Conservation (phyloP, 2,113 vertebrate species). For the Lepidothrix coronata region DNA sequence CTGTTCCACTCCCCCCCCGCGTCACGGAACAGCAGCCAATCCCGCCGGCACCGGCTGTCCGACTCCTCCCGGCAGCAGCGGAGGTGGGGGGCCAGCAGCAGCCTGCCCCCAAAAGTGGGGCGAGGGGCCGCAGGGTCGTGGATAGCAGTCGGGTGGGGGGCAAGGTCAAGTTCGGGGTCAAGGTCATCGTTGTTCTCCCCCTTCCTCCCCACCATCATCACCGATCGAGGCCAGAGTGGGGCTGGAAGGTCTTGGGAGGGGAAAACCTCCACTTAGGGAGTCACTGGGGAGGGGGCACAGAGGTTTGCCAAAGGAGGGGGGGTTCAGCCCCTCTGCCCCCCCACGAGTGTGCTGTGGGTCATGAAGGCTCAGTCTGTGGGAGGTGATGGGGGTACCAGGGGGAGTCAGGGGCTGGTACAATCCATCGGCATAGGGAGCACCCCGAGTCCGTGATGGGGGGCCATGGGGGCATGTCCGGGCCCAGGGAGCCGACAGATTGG, state of each 20-base stretch:
- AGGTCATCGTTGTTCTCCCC: neutral
- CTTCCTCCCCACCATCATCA: neutral
- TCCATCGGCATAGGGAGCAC: fast-evolving
- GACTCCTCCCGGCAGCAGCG: conserved; percentile 67
- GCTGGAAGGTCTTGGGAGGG: neutral
- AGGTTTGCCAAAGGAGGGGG: neutral
- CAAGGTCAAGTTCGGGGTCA: conserved; percentile 50
- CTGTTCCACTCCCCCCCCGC: conserved; percentile 59
- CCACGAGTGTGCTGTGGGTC: neutral
- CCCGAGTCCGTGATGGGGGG: fast-evolving
- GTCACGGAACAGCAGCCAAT: conserved; percentile 76
- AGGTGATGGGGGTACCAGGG: too few relatives aligned
- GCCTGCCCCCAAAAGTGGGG: conserved; percentile 25
- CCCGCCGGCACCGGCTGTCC: conserved; percentile 65
- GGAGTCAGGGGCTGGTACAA: neutral
- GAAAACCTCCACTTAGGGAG: neutral
- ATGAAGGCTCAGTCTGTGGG: neutral
- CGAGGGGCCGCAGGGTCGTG: neutral
- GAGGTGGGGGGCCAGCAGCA: neutral
- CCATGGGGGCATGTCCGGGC: neutral
- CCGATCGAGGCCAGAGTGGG: neutral
- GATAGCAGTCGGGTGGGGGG: conserved; percentile 8
- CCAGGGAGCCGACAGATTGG: neutral
- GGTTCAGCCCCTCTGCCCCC: neutral
- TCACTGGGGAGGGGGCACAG: neutral